These are phyloP conservation scores for Siniperca obscura DNA, from an alignment of 2,797 vertebrate species.

Conservation along the genomic window DNA sequence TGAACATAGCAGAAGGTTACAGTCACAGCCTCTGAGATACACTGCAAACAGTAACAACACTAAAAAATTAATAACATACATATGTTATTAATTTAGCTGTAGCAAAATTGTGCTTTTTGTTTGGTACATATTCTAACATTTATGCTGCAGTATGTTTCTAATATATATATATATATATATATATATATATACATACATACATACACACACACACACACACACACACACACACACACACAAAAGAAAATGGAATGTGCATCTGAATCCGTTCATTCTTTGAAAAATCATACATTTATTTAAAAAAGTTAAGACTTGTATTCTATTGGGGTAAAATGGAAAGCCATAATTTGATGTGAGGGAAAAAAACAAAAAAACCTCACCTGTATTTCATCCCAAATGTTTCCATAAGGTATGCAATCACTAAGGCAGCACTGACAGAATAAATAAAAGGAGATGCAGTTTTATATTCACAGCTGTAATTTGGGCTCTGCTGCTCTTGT, in stretches of 20 bases:
- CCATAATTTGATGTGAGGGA: background rate
- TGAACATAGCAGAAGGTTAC: conserved; percentile 22
- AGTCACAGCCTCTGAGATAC: background rate
- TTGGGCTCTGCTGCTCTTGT: background rate
- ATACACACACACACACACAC: too few species aligned
- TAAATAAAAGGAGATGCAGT: background rate
- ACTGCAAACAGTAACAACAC: background rate
- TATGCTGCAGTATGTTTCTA: too few species aligned
- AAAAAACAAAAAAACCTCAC: conserved; percentile 75
- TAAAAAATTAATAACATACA: too few species aligned
- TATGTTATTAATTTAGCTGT: background rate
- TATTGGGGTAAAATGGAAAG: background rate
- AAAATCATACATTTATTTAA: background rate
- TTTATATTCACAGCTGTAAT: background rate
- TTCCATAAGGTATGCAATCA: conserved; percentile 99
- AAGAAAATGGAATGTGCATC: background rate
- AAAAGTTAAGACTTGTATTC: background rate
- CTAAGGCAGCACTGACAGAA: conserved; percentile 83
- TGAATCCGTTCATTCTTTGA: background rate
- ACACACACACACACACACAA: background rate
- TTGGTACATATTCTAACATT: background rate
- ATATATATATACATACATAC: too few species aligned
- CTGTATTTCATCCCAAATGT: conserved; percentile 99
- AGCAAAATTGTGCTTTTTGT: background rate
- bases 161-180: too few species aligned